phyloP scores from a whole-genome alignment of 2,113 vertebrate species.

The Haplochromis vanheusdeni region DNA sequence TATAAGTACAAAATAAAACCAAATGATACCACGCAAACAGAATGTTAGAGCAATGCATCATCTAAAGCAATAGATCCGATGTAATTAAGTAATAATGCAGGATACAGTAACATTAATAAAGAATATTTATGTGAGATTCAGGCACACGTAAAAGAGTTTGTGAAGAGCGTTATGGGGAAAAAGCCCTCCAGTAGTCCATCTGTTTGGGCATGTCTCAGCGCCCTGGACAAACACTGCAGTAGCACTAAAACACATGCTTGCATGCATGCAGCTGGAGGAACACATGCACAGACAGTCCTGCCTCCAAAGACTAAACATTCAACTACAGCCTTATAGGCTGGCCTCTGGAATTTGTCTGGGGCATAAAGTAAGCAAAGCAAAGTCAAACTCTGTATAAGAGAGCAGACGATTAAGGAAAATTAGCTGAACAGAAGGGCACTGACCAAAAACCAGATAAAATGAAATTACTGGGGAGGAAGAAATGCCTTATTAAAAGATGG shows the following conservation, averaged over 20 bases:
- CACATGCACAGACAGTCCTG: background rate
- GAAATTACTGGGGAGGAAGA: background rate
- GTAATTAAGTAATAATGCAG: background rate
- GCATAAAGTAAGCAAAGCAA: background rate
- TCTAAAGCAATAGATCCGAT: background rate
- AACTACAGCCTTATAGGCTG: background rate
- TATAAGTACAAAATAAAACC: background rate
- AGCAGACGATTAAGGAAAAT: background rate
- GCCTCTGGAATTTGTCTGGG: background rate
- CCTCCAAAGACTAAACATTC: background rate
- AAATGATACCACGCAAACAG: background rate
- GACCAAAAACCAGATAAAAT: constrained; percentile 2
- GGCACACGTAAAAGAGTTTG: background rate
- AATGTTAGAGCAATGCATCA: background rate
- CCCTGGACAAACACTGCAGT: constrained; percentile 7
- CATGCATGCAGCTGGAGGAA: background rate
- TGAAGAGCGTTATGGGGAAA: constrained; percentile 17
- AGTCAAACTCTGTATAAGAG: background rate
- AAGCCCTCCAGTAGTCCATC: constrained; percentile 38
- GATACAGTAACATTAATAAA: background rate
- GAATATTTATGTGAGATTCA: background rate
- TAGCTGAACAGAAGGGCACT: background rate
- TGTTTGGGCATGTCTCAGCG: constrained; percentile 27
- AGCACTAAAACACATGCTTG: background rate
- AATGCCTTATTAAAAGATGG: constrained; percentile 8